Conservation (phyloP, 2,888 invertebrate genomes). For the Agrochola macilenta region DNA sequence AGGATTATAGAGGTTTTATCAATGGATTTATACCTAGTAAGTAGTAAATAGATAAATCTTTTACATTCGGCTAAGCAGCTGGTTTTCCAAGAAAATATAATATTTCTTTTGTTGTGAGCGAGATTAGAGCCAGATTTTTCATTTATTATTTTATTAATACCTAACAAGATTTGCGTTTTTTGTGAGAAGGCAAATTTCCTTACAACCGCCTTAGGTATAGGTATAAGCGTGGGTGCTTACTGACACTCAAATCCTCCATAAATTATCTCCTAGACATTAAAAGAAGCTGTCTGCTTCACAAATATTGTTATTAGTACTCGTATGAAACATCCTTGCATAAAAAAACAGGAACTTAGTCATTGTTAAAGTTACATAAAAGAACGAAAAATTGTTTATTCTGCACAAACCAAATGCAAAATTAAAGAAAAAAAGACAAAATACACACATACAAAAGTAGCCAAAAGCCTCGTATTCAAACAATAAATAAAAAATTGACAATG, state of each 20-base stretch:
- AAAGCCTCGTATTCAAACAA: too few relatives aligned
- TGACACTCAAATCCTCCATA: background rate
- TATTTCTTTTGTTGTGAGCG: conserved; percentile 1
- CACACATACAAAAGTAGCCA: too few relatives aligned
- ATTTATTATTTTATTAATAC: conserved; percentile 11
- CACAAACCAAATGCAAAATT: too few relatives aligned
- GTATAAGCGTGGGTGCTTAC: conserved; percentile 10
- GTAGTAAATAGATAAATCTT: background rate
- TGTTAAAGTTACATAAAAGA: background rate
- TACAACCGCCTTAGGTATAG: too few relatives aligned
- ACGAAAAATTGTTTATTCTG: too few relatives aligned
- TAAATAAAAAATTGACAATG: too few relatives aligned
- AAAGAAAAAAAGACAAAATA: too few relatives aligned
- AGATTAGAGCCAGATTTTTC: conserved; percentile 20
- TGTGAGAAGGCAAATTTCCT: background rate
- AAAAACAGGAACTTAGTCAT: too few relatives aligned
- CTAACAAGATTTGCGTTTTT: background rate
- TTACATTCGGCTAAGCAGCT: background rate
- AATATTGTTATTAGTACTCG: background rate
- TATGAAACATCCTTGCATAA: background rate
- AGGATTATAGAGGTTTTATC: background rate
- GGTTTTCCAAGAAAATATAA: background rate
- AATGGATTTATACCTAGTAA: background rate
- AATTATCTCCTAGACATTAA: background rate
- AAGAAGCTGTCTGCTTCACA: background rate